Percentiles rank a stretch among this genome's conserved stretches.
phyloP scores from a whole-genome alignment of 2,113 vertebrate species.

The Lagenorhynchus albirostris region DNA sequence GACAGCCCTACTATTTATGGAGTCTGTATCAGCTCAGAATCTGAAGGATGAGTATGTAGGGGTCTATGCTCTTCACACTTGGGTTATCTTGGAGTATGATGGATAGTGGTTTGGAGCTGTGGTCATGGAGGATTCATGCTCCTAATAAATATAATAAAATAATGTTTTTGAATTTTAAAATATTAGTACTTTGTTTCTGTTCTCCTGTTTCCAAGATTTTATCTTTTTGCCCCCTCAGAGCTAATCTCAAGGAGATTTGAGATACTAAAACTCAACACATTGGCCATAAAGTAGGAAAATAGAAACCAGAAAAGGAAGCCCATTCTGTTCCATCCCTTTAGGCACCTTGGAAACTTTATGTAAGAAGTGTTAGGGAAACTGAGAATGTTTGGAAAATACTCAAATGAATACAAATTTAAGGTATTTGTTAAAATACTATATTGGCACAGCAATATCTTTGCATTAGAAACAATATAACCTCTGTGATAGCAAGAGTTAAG shows the following conservation, averaged over 20 bases:
- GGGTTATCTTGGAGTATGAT: background rate
- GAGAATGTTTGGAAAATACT: background rate
- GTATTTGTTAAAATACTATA: background rate
- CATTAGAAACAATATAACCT: background rate
- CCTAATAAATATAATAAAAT: background rate
- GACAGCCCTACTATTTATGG: background rate
- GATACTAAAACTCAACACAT: background rate
- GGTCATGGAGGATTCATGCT: background rate
- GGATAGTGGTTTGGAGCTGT: background rate
- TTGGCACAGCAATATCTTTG: background rate
- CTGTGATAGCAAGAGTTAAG: background rate
- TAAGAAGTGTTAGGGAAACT: background rate
- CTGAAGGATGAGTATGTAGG: background rate
- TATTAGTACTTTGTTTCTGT: background rate
- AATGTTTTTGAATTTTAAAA: background rate
- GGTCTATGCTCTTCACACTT: background rate
- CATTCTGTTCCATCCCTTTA: background rate
- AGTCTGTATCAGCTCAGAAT: background rate
- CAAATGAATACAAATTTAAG: background rate
- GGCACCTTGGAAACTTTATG: background rate
- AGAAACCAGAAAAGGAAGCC: background rate
- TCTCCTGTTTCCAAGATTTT: conserved; percentile 1
- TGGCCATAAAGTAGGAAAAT: background rate
- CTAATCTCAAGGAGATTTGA: background rate
- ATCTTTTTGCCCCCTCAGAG: background rate